Conservation (phyloP, 2,888 invertebrate species). For the Cantharis nigra region DNA sequence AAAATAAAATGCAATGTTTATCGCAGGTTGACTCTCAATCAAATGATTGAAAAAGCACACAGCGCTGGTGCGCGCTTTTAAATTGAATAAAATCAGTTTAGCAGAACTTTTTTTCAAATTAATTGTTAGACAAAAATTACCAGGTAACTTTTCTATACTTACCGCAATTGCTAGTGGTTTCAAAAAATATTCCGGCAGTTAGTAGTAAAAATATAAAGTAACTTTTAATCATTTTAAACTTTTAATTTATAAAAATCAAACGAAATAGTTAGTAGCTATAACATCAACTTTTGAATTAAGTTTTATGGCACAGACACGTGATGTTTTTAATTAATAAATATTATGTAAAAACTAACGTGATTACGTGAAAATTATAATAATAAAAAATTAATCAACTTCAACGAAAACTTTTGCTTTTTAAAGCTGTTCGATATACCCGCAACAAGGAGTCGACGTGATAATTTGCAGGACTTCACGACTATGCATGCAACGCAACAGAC, state of each 20-base stretch:
- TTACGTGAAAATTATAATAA: not conserved
- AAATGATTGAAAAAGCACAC: not conserved
- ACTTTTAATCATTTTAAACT: not conserved
- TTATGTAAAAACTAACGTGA: not conserved
- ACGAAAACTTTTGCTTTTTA: not conserved
- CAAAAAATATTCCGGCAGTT: not conserved
- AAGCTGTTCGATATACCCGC: not conserved
- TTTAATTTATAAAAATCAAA: not conserved
- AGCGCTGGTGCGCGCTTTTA: not conserved
- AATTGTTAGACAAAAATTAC: not conserved
- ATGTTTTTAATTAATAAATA: not conserved
- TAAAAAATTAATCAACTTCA: not conserved
- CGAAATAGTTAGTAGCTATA: not conserved
- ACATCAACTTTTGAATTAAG: not conserved
- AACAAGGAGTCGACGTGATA: not conserved
- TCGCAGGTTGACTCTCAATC: not conserved
- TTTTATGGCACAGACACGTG: not conserved
- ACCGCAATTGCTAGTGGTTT: not conserved
- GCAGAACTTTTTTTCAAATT: not conserved
- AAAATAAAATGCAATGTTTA: not conserved
- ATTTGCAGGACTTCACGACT: not conserved
- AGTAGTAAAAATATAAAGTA: not conserved
- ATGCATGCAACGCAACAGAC: constrained; percentile 10
- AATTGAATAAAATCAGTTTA: not conserved
- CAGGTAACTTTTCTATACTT: not conserved